These are phyloP conservation scores for Lochmaea capreae DNA, from an alignment of 2,888 invertebrate genomes.

Conservation along the genomic window DNA sequence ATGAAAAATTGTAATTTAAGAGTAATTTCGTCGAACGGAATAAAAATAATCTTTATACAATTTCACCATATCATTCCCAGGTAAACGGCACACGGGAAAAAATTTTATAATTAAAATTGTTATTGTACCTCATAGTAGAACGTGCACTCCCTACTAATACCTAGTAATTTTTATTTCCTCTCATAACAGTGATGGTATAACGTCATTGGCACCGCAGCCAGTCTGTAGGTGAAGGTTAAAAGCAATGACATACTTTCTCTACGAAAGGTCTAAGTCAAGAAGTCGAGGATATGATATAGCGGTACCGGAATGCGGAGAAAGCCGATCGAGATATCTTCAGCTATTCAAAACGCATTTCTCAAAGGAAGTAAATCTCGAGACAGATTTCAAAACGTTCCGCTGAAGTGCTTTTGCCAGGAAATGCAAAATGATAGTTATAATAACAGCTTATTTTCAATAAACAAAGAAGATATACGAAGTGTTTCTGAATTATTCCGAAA, in stretches of 20 bases:
- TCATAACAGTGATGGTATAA: slow-evolving; percentile 7
- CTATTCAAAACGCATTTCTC: slow-evolving; percentile 9
- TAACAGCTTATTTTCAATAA: neutral
- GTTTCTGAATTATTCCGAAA: too few relatives aligned
- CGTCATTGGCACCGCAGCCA: slow-evolving; percentile 5
- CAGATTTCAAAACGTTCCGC: slow-evolving; percentile 13
- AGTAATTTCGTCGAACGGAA: too few relatives aligned
- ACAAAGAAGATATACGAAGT: too few relatives aligned
- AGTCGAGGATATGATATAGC: slow-evolving; percentile 42
- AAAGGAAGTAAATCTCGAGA: slow-evolving; percentile 12
- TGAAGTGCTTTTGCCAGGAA: slow-evolving; percentile 2
- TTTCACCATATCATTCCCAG: too few relatives aligned
- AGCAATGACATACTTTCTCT: slow-evolving; percentile 65
- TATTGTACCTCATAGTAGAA: neutral
- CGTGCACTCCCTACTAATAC: neutral
- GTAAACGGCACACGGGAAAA: too few relatives aligned
- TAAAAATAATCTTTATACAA: too few relatives aligned
- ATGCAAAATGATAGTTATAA: neutral
- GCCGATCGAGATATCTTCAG: slow-evolving; percentile 47
- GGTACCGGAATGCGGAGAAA: slow-evolving; percentile 62
- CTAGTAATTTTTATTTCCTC: neutral
- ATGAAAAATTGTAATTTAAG: too few relatives aligned
- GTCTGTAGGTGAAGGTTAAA: slow-evolving; percentile 64
- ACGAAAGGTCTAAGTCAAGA: slow-evolving; percentile 65
- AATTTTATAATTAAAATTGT: neutral